Conservation (phyloP, 2,797 vertebrate species). For the Dromococcyx pavoninus region DNA sequence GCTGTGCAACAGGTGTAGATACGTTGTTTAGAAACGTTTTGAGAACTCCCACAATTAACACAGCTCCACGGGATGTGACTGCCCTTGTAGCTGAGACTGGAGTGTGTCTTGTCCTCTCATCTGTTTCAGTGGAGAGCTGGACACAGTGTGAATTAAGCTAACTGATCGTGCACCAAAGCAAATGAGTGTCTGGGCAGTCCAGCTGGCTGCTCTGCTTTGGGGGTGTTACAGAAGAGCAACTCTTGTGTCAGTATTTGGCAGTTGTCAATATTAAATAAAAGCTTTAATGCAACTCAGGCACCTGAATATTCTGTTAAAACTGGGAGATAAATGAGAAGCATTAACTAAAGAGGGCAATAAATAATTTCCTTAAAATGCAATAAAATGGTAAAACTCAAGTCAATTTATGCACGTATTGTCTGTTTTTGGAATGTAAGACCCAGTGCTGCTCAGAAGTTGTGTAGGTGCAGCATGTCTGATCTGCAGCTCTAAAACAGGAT, state of each 20-base stretch:
- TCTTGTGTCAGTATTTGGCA: neutral
- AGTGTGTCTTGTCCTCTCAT: neutral
- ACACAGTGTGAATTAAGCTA: neutral
- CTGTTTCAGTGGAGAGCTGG: neutral
- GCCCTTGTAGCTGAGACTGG: neutral
- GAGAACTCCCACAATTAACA: neutral
- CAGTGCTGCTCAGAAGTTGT: neutral
- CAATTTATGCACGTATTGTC: neutral
- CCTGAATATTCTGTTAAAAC: neutral
- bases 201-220: neutral
- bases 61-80: neutral
- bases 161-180: neutral
- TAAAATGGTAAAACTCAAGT: neutral
- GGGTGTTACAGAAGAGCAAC: neutral
- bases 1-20: neutral
- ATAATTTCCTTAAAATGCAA: neutral
- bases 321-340: neutral
- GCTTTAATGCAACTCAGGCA: neutral
- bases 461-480: conserved; percentile 17
- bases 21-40: neutral
- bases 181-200: neutral
- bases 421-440: neutral
- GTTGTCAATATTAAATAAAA: neutral
- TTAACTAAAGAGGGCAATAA: neutral
- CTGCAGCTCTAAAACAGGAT: neutral